These are phyloP conservation scores for Odontesthes bonariensis DNA, from an alignment of 2,113 vertebrate species.

Conservation along the genomic window DNA sequence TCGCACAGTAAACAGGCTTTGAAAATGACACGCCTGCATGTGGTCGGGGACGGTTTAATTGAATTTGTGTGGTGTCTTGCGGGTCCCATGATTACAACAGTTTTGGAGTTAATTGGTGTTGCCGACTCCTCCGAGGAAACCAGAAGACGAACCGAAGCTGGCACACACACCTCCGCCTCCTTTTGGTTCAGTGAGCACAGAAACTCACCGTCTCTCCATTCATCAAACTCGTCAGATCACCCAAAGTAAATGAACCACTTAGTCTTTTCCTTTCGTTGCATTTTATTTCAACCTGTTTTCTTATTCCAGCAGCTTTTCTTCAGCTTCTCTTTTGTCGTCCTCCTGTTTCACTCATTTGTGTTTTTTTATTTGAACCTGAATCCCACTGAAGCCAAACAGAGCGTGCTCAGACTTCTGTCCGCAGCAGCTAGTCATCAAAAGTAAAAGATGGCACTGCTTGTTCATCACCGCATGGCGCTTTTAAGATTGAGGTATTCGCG, in stretches of 20 bases:
- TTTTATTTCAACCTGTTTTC: too few relatives aligned
- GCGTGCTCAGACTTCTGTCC: neutral
- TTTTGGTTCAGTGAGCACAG: slow-evolving; percentile 24
- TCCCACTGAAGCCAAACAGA: slow-evolving; percentile 51
- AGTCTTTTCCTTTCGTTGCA: neutral
- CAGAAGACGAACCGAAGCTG: slow-evolving; percentile 43
- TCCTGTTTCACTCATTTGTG: slow-evolving; percentile 6
- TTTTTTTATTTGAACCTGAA: slow-evolving; percentile 35
- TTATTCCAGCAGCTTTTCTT: too few relatives aligned
- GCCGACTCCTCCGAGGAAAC: slow-evolving; percentile 47
- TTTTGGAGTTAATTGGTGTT: slow-evolving; percentile 68
- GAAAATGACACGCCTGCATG: slow-evolving; percentile 50
- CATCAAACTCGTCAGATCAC: slow-evolving; percentile 53
- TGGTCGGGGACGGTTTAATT: slow-evolving; percentile 57
- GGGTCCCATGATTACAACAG: slow-evolving; percentile 53
- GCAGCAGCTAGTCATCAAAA: slow-evolving; percentile 17
- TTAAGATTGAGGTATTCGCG: slow-evolving; percentile 12
- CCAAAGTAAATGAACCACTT: slow-evolving; percentile 20
- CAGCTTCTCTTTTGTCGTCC: slow-evolving; percentile 9
- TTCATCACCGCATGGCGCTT: neutral
- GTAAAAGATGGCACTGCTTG: slow-evolving; percentile 30
- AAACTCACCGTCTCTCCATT: slow-evolving; percentile 28
- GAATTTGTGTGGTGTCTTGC: slow-evolving; percentile 57
- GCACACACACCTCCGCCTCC: slow-evolving; percentile 39
- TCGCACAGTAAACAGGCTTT: slow-evolving; percentile 31